phyloP scores from a whole-genome alignment of 2,797 vertebrate genomes.

The Artibeus lituratus region DNA sequence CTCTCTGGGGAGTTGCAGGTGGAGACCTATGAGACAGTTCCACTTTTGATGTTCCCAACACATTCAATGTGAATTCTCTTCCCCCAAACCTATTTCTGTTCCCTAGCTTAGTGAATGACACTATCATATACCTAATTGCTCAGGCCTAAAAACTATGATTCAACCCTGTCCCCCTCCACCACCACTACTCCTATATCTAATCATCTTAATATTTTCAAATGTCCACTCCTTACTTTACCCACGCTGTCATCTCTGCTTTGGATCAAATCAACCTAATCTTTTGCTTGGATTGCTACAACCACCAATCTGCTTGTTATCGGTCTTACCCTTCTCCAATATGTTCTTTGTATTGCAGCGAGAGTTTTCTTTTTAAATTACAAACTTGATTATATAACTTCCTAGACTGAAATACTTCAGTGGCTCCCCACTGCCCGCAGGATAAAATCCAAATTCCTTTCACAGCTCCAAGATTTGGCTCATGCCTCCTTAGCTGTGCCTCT shows the following conservation, averaged over 20 bases:
- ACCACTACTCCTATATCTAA: background rate
- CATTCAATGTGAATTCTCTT: conserved; percentile 22
- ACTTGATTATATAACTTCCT: background rate
- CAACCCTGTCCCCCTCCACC: background rate
- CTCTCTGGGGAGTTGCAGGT: background rate
- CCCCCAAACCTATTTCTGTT: background rate
- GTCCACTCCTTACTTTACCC: background rate
- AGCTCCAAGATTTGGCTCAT: conserved; percentile 21
- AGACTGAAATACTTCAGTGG: background rate
- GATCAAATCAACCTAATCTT: background rate
- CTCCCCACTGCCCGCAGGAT: background rate
- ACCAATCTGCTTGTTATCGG: background rate
- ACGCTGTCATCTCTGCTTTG: background rate
- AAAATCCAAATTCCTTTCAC: conserved; percentile 20
- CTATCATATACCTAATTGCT: conserved; percentile 3
- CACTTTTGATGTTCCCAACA: background rate
- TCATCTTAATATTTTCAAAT: conserved; percentile 3
- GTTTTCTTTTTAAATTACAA: conserved; percentile 22
- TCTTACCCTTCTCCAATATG: background rate
- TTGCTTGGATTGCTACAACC: background rate
- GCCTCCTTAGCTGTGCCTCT: background rate
- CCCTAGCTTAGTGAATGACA: background rate
- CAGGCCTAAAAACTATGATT: background rate
- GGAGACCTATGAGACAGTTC: background rate
- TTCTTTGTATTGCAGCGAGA: background rate